Base-by-base conservation (phyloP, 2,888 invertebrate species). In the Trissolcus brochymenae region DNA sequence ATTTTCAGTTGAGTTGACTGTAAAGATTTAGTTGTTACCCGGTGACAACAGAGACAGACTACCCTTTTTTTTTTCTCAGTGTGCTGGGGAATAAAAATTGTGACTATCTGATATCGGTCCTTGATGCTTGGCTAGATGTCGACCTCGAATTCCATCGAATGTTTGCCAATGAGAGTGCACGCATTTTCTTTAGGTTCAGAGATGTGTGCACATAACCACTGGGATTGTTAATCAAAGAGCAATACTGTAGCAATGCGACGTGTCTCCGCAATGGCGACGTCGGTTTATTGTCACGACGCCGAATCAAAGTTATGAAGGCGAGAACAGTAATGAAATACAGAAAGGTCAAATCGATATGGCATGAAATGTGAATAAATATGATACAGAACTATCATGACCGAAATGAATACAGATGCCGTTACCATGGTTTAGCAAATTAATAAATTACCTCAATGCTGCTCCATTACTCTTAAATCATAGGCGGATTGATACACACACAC, bases 141-240 rank as follows among this genome's bases (percentile, higher is more conserved):
- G 75, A 76, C 75, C 75, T 64, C 75, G 64, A 75, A 75, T 76
- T 76, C 55, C 35, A 57, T 57, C 21, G n/a, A 59, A 72, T 72
- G 49, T 43, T 64, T 53, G 57, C 53, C 40, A 50, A 16, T 49
- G 21, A 51, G 21, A 51, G 35, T 29, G 16, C n/a, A 49, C 46
- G 55, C 54, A 46, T 46, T 66, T 60, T 54, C n/a, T 16, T 46
- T n/a, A 66, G 35, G 9, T 66, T 17, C 41, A 11, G 35, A 40
- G 41, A 66, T 35, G 55, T 35, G 35, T 9, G 1, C 9, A 35
- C 25, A 25, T 6, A 64, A 49, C 49, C 55, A 43, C 49, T 66
- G 46, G 40, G 40, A 62, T 54, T 25, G 40, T 54, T 62, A 54
- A 62, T 54, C 54, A 54, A 40, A 21, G 11, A 46, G 29, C 40